Evolutionary conservation across 2,797 vertebrate genomes (phyloP).

Genomic region (Crocodylus rhombifer): DNA sequence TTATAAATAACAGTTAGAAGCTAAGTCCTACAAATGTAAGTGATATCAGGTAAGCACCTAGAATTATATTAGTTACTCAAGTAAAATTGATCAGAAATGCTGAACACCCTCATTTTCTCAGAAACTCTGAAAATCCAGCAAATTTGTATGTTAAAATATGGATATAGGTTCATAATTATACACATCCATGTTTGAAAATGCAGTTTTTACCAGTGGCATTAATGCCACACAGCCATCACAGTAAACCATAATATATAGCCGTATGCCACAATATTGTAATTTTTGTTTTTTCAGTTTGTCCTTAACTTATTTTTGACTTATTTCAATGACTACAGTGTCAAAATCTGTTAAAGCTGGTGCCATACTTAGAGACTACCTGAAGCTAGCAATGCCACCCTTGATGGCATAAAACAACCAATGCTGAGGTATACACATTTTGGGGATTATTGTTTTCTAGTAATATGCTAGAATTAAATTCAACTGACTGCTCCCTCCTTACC

Average conservation of each 20-base stretch:
- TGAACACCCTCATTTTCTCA: not conserved
- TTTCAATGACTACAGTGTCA: not conserved
- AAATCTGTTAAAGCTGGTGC: not conserved
- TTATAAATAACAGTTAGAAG: not conserved
- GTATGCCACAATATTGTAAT: not conserved
- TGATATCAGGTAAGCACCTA: not conserved
- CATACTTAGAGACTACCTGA: not conserved
- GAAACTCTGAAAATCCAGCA: accelerated
- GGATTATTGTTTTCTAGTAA: not conserved
- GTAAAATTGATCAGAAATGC: not conserved
- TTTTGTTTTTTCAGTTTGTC: not conserved
- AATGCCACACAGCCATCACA: not conserved
- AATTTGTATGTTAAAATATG: not conserved
- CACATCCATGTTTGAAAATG: not conserved
- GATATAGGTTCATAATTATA: not conserved
- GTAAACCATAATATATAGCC: not conserved
- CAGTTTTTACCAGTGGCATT: not conserved
- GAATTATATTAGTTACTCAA: not conserved
- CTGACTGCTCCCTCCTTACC: too few species aligned
- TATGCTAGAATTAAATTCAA: not conserved
- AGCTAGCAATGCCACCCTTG: not conserved
- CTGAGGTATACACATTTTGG: not conserved
- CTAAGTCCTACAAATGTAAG: not conserved
- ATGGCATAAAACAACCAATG: not conserved
- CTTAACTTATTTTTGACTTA: not conserved